Evolutionary conservation across 2,888 invertebrate genomes (phyloP), one percentile per base, ranked within the genome.

Genomic region (Lithosia quadra): DNA sequence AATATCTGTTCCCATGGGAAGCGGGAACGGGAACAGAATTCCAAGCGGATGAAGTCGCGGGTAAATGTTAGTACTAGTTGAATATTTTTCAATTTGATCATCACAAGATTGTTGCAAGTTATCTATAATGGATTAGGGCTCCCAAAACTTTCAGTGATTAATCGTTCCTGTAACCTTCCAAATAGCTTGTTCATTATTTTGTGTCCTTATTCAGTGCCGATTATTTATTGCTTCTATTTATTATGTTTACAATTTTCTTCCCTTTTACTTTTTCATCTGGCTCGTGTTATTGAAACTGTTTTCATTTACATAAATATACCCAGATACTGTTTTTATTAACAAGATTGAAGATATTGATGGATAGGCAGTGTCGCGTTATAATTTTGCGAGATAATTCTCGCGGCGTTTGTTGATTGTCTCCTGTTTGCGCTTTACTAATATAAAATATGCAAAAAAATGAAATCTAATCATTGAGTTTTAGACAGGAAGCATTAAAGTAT

Each of bases 271-370:
- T 59, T 21, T 60, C 49, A 36, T 39, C n/a, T 49, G 36, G 28
- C 13, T 28, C 28, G 56, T 72, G 28, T 61, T 43, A 58, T 71
- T 65, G 28, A 24, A 65, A 28, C 15, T n/a, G 65, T 65, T 39
- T 53, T 33, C 43, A 58, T 58, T 58, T 58, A 58, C 58, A 58
- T 65, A 58, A 43, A 78, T 55, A 43, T 7, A 24, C 21, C 22
- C 56, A n/a, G n/a, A 7, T 7, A 21, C 58, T 57, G 56, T 22
- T 55, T n/a, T 39, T 64, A 36, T 28, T 24, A 22, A 10, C 22
- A 24, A 56, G 15, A 18, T 39, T 24, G 15, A 34, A 63, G 34
- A 18, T 63, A 76, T 82, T 80, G 75, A 77, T 81, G 0, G 43
- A 7, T 7, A 15, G 2, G 39, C 15, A 18, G 43, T 43, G 5